phyloP scores from a whole-genome alignment of 2,888 invertebrate genomes.

The Clivina fossor region DNA sequence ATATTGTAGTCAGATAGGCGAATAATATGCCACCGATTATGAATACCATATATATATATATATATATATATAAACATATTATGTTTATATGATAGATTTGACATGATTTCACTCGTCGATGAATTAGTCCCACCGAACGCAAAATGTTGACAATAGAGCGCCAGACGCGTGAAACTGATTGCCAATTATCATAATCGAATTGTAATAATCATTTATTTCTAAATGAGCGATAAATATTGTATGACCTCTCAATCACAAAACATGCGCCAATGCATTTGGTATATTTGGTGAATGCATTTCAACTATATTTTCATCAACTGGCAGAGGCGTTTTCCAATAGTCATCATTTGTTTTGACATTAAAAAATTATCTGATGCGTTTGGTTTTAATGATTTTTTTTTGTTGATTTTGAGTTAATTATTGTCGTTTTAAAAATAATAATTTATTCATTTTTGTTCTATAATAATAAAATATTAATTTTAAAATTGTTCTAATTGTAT shows the following conservation, averaged over 20 bases:
- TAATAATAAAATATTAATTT: neutral
- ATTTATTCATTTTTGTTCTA: neutral
- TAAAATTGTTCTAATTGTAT: neutral
- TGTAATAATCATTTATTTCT: constrained; percentile 25
- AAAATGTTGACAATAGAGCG: constrained; percentile 26
- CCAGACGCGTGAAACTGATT: constrained; percentile 12
- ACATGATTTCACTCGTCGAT: no score
- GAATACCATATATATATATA: constrained; percentile 1
- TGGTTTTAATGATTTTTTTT: no score
- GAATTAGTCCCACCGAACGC: constrained; percentile 16
- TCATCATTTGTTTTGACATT: no score
- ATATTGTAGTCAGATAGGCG: constrained; percentile 26
- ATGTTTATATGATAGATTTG: constrained; percentile 22
- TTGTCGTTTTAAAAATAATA: no score
- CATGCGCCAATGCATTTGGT: no score
- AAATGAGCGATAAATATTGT: constrained; percentile 20
- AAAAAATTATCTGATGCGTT: no score
- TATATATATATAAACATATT: no score
- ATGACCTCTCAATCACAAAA: no score
- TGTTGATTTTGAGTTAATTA: no score
- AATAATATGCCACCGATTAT: constrained; percentile 30
- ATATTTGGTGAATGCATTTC: no score
- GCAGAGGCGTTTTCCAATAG: no score
- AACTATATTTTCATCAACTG: no score
- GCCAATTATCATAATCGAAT: constrained; percentile 29